Base-by-base conservation (phyloP, 2,113 vertebrate species). In the Grammomys surdaster region DNA sequence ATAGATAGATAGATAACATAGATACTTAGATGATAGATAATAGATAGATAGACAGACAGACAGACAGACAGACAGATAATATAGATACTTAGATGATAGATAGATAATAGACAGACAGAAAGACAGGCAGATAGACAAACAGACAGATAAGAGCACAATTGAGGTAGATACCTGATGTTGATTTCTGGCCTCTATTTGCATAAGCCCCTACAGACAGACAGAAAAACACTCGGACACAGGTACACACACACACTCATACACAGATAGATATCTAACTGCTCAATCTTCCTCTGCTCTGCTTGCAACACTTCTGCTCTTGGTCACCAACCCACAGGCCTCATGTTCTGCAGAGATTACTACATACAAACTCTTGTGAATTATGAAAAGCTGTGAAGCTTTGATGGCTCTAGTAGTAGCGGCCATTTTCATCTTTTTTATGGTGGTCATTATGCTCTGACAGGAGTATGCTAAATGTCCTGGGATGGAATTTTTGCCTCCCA, bases 341-440 rank as follows among this genome's bases (percentile, higher is more conserved):
- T 80, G 93, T 65, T 10, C 24, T 86, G 80, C 31, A 60, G 76
- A 94, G 54, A 69, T 28, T 31, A 46, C 80, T 65, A 11, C 1
- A 40, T 67, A 54, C 5, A 67, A 84, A 73, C 85, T 76, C 65
- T 96, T 93, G 72, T 72, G 48, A 77, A 76, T 88, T 90, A 73
- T 58, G 65, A 80, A 97, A 97, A 54, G 31, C 40, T 75, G 80
- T n/a, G 78, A 91, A 80, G 46, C 12, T 56, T 93, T 76, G 43
- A 54, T 46, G 69, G 7, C 33, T 40, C 28, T 51, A 31, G 12
- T 26, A 28, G 24, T 72, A 94, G 36, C 48, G 16, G 17, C 51
- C 77, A 51, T 90, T 85, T 26, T 77, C 36, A 72, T 65, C 26
- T n/a, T 13, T 22, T 95, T 93, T 17, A 26, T 84, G 87, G 43